Evolutionary conservation across 2,888 invertebrate species (phyloP).

Genomic region (Caprella mutica): DNA sequence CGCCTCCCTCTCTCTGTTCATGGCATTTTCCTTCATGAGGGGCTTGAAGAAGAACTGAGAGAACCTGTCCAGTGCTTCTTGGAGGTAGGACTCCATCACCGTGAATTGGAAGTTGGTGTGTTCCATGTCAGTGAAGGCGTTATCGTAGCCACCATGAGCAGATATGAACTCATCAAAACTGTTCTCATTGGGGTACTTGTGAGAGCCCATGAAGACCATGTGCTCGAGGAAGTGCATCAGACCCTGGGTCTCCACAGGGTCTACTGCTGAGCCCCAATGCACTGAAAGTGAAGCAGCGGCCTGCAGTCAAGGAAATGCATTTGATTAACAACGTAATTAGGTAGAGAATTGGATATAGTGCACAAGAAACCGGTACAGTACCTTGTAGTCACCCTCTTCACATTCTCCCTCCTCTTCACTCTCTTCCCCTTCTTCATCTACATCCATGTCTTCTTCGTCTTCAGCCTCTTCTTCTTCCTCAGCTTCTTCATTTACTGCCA

Average conservation of each 20-base stretch:
- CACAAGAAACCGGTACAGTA: too few species aligned
- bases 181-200: constrained; percentile 76
- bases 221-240: constrained; percentile 77
- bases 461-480: constrained; percentile 37
- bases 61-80: constrained; percentile 68
- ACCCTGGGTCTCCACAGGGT: constrained; percentile 63
- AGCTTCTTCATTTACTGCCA: constrained; percentile 4
- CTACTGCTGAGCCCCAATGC: constrained; percentile 65
- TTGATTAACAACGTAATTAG: not conserved
- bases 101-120: constrained; percentile 81
- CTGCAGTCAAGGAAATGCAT: too few species aligned
- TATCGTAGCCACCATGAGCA: constrained; percentile 70
- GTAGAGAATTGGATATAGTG: too few species aligned
- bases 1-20: constrained; percentile 73
- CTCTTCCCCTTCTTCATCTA: constrained; percentile 41
- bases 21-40: constrained; percentile 68
- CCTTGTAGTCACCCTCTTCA: too few species aligned
- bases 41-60: constrained; percentile 79
- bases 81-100: constrained; percentile 64
- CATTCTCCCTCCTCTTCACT: not conserved
- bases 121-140: constrained; percentile 78
- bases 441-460: constrained; percentile 33
- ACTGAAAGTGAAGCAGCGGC: constrained; percentile 66
- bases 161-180: constrained; percentile 68
- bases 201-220: constrained; percentile 91